Evolutionary conservation across 2,888 invertebrate species (phyloP).

Genomic region (Orthosia cruda): DNA sequence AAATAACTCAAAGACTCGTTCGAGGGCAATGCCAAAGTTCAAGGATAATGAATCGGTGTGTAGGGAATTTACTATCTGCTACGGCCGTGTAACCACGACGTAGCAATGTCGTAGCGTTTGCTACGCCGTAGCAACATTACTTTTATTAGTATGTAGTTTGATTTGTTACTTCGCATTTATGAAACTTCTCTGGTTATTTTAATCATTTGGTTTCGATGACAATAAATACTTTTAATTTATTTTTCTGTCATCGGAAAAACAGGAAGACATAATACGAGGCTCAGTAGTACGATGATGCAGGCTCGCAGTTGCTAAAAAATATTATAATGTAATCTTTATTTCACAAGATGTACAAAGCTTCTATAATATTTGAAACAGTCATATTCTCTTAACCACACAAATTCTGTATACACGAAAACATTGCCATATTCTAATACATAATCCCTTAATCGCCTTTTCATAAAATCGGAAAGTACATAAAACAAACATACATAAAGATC

Average conservation of each 20-base stretch:
- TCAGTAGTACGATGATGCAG: no score
- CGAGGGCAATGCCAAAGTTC: constrained; percentile 25
- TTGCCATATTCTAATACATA: constrained; percentile 5
- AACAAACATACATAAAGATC: constrained; percentile 38
- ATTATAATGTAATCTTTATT: no score
- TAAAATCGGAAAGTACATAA: constrained; percentile 40
- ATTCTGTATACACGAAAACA: not conserved
- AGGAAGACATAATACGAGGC: no score
- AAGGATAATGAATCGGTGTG: constrained; percentile 40
- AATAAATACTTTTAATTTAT: no score
- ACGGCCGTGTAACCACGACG: constrained; percentile 33
- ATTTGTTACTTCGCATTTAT: not conserved
- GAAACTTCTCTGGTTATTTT: not conserved
- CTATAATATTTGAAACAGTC: no score
- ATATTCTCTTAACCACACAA: no score
- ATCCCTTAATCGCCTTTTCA: constrained; percentile 21
- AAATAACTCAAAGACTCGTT: constrained; percentile 4
- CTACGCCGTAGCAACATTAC: constrained; percentile 34
- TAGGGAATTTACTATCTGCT: constrained; percentile 38
- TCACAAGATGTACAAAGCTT: no score
- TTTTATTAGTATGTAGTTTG: no score
- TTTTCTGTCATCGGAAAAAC: no score
- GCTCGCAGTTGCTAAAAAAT: no score
- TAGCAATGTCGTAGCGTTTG: constrained; percentile 22
- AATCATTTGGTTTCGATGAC: no score